Evolutionary conservation across 2,888 invertebrate species (phyloP), one percentile per base, ranked within the genome.

Genomic region (Strigamia crassipes): DNA sequence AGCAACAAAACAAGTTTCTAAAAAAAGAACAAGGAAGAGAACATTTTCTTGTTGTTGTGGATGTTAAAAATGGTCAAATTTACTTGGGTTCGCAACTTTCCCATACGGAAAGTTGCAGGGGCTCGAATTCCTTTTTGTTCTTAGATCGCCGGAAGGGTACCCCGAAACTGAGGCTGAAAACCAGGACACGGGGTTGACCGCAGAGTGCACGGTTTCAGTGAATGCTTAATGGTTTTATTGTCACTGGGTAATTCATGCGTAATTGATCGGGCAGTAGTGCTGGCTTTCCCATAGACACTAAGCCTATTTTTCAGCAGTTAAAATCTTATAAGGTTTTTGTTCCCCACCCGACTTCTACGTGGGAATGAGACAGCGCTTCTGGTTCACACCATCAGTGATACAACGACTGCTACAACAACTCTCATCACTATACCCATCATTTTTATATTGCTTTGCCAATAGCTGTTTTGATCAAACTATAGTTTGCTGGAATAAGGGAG

Each of bases 261-360:
- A 61, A 61, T 61, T 61, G 61, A 23, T 61, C 61, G 61, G 61
- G 61, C 23, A 61, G 61, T 61, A 23, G 61, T 61, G 61, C 61
- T 61, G 42, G 23, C 61, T 61, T 61, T 61, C 61, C 61, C 61
- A 61, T 18, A 23, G 61, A 23, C 61, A 13, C 21, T 18, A 61
- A 23, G 23, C 61, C 61, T 23, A 61, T 61, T 61, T 61, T 61
- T 61, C 61, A 10, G 61, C 61, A 61, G 61, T 61, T 61, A 61
- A 61, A 61, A 21, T 61, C 61, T 61, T 61, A 61, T 61, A 61
- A 61, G 61, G 61, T 61, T 61, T 61, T 61, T 61, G 61, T 61
- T 61, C 18, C 13, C 10, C 13, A 15, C 10, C 23, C 61, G 23
- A 61, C 61, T 61, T 61, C n/a, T 61, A 61, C 61, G 23, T 61